phyloP scores from a whole-genome alignment of 2,888 invertebrate genomes.

The Oscheius onirici region DNA sequence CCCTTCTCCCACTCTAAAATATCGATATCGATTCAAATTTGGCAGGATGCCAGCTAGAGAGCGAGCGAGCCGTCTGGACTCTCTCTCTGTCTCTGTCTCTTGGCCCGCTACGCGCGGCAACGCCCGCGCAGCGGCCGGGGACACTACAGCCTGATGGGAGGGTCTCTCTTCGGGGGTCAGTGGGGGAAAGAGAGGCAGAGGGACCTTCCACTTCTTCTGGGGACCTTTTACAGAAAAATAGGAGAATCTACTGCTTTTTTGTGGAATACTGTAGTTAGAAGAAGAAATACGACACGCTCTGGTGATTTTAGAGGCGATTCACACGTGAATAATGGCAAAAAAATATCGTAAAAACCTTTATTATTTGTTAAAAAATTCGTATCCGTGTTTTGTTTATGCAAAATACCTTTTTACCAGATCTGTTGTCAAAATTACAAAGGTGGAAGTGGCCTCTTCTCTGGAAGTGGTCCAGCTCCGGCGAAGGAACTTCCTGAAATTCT shows the following conservation, averaged over 20 bases:
- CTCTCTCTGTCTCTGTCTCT: slow-evolving; percentile 16
- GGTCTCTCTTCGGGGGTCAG: not conserved
- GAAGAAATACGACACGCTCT: no score
- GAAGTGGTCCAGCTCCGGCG: not conserved
- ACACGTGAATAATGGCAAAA: no score
- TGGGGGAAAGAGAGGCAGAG: no score
- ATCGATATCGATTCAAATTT: slow-evolving; percentile 30
- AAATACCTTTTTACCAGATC: no score
- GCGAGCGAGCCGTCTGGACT: slow-evolving; percentile 20
- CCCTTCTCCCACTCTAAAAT: slow-evolving; percentile 16
- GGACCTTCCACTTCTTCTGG: no score
- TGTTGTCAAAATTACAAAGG: no score
- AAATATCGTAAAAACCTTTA: not conserved
- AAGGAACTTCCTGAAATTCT: not conserved
- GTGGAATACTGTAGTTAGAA: no score
- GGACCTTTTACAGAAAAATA: not conserved
- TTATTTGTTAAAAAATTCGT: not conserved
- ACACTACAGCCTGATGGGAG: not conserved
- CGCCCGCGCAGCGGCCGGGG: slow-evolving; percentile 7
- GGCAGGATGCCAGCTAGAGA: slow-evolving; percentile 29
- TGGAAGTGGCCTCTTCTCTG: slow-evolving; percentile 4
- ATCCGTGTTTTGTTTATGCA: no score
- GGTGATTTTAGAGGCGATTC: no score
- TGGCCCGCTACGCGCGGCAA: slow-evolving; percentile 19
- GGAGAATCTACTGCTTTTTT: not conserved